Percentiles rank a stretch among this genome's conserved stretches.
phyloP scores from a whole-genome alignment of 2,888 invertebrate species.

The Lomographa bimaculata region DNA sequence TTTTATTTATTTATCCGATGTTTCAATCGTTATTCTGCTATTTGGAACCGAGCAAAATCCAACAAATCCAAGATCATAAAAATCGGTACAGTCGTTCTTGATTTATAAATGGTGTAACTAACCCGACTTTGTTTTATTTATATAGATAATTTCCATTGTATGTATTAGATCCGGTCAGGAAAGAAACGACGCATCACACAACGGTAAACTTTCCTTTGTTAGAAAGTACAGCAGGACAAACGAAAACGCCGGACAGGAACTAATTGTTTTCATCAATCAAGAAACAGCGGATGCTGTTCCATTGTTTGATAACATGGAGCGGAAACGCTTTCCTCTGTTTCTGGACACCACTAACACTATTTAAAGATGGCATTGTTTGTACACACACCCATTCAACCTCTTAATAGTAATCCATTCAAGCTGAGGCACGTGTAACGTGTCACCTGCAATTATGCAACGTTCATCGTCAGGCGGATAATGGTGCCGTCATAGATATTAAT shows the following conservation, averaged over 20 bases:
- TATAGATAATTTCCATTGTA: no score
- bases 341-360: slow-evolving; percentile 28
- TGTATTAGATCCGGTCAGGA: no score
- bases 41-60: no score
- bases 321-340: slow-evolving; percentile 49
- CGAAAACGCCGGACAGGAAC: slow-evolving; percentile 10
- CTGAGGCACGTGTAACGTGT: slow-evolving; percentile 46
- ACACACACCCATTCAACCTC: slow-evolving; percentile 23
- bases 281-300: slow-evolving; percentile 47
- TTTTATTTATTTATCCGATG: no score
- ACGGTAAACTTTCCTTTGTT: slow-evolving; percentile 2
- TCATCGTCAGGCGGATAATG: slow-evolving; percentile 32
- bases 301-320: slow-evolving; percentile 46
- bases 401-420: slow-evolving; percentile 55
- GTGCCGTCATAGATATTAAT: no score
- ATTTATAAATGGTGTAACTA: no score
- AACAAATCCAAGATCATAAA: no score
- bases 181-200: no score
- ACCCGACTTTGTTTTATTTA: no score
- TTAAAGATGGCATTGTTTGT: slow-evolving; percentile 22
- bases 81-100: no score
- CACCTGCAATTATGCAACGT: slow-evolving; percentile 47
- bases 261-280: slow-evolving; percentile 31
- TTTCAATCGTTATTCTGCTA: no score
- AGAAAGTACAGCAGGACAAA: slow-evolving; percentile 1